Evolutionary conservation across 2,888 invertebrate species (phyloP).

Genomic region (Megalurothrips usitatus): DNA sequence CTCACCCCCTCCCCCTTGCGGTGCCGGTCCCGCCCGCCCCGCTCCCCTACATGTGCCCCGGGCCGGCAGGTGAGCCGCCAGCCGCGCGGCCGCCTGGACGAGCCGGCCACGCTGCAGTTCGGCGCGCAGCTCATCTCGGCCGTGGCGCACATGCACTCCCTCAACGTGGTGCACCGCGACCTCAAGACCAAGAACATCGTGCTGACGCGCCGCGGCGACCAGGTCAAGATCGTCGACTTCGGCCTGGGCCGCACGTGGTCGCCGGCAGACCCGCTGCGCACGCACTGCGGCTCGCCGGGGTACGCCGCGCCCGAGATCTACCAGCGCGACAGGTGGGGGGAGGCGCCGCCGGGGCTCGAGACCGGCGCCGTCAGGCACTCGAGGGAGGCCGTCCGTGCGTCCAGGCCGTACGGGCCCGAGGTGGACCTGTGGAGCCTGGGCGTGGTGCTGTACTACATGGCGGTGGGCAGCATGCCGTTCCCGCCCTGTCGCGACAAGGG

Average conservation of each 20-base stretch:
- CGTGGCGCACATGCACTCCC: slow-evolving; percentile 61
- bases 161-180: slow-evolving; percentile 60
- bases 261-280: background rate
- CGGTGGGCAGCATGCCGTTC: slow-evolving; percentile 69
- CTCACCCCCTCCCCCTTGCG: background rate
- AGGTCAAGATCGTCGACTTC: slow-evolving; percentile 17
- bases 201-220: background rate
- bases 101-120: slow-evolving; percentile 53
- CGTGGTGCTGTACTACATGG: slow-evolving; percentile 64
- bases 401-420: slow-evolving; percentile 11
- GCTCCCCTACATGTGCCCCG: background rate
- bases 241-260: background rate
- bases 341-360: background rate
- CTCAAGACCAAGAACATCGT: slow-evolving; percentile 5
- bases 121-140: slow-evolving; percentile 64
- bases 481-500: background rate
- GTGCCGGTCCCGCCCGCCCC: background rate
- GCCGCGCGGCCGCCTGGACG: slow-evolving; percentile 50
- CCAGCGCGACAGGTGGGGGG: background rate
- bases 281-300: slow-evolving; percentile 16
- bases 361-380: background rate
- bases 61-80: background rate
- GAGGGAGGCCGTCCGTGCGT: background rate
- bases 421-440: slow-evolving; percentile 72
- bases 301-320: slow-evolving; percentile 23